Evolutionary conservation across 2,888 invertebrate genomes (phyloP), one percentile per base, ranked within the genome.

Genomic region (Cistogaster globosa): DNA sequence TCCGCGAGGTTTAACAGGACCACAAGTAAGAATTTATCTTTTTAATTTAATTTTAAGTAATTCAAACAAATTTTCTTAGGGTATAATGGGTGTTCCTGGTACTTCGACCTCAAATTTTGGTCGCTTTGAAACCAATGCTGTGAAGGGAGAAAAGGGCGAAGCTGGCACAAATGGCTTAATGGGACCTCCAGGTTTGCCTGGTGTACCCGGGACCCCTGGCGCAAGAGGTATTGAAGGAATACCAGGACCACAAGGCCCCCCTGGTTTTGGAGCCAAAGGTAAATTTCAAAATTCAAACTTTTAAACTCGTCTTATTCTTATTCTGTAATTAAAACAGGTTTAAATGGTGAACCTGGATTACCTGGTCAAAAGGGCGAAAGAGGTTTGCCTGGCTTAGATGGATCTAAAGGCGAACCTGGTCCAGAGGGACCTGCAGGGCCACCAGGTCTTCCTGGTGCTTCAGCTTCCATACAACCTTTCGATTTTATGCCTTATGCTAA

Each of bases 201-300:
- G 89, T 1, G 86, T 92, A 14, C 91, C 93, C 38, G 96, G 96
- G 57, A 88, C 92, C 1, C 68, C 79, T 0, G 97, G 95, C 36
- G 91, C 32, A 96, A 96, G 0, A 95, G 95, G 74, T 94, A 94
- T 88, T 12, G 88, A 89, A 2, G 94, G 93, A 14, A 90, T 92
- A 26, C 88, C 93, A 53, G 94, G 95, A 36, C 91, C 93, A 94
- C 93, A 93, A 65, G 87, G 88, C 8, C 62, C 67, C 14, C 77
- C 84, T 0, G 87, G 86, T 1, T 42, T 68, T 11, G 72, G 69
- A 45, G 58, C 22, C 8, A 74, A 62, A 77, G 84, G 84, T 84
- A 77, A 4, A 16, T 36, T 22, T n/a, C 32, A n/a, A n/a, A 6
- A 32, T 32, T 32, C 6, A 4, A 6, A 6, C 32, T 32, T 51